Percentiles rank a stretch among this genome's conserved stretches.
phyloP scores from a whole-genome alignment of 2,888 invertebrate genomes.

The Morinoia aosen region DNA sequence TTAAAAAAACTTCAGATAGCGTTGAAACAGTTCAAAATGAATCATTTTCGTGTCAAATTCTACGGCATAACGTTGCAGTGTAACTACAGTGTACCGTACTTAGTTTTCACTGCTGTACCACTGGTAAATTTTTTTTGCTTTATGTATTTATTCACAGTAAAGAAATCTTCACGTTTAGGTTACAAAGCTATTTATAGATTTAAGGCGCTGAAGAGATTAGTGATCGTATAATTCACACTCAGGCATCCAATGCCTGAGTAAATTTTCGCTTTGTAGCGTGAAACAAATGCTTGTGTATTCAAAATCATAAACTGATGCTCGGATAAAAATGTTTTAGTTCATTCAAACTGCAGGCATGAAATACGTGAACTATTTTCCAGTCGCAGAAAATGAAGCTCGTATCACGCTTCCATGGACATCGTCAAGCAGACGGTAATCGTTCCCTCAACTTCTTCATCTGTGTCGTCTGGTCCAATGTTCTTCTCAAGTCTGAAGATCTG shows the following conservation, averaged over 20 bases:
- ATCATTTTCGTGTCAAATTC: neutral
- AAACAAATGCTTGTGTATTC: neutral
- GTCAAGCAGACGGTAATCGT: neutral
- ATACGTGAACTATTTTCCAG: neutral
- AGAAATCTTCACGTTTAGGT: too few species aligned
- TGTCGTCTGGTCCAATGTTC: neutral
- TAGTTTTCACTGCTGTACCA: neutral
- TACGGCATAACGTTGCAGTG: neutral
- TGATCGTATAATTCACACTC: too few species aligned
- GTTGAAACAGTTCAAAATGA: neutral
- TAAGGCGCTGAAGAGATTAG: too few species aligned
- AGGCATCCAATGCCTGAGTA: too few species aligned
- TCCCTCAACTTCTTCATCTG: neutral
- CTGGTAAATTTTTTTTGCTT: neutral
- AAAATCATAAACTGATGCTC: neutral
- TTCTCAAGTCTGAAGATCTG: neutral
- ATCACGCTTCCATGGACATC: neutral
- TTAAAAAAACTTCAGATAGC: neutral
- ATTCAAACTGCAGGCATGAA: neutral
- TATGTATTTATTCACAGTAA: too few species aligned
- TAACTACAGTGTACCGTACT: neutral
- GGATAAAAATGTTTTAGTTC: neutral
- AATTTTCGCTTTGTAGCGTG: too few species aligned
- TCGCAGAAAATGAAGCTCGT: neutral
- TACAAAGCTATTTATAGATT: too few species aligned